phyloP scores from a whole-genome alignment of 2,888 invertebrate genomes.

The Chloroclystis v-ata region DNA sequence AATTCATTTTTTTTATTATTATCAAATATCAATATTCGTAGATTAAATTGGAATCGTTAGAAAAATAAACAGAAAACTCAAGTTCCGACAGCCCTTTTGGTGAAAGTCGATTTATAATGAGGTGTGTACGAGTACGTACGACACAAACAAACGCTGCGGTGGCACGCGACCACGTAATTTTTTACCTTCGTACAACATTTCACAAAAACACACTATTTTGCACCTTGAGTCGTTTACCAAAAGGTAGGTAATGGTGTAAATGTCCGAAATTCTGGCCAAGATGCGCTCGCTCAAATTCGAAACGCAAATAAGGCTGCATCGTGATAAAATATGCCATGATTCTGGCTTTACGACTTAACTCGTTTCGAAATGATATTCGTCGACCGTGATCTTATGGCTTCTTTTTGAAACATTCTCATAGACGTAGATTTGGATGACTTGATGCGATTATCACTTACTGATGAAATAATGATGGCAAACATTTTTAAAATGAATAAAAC shows the following conservation, averaged over 20 bases:
- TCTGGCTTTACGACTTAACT: slow-evolving; percentile 28
- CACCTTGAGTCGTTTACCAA: slow-evolving; percentile 33
- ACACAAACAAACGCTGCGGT: slow-evolving; percentile 48
- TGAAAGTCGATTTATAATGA: slow-evolving; percentile 67
- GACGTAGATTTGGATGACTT: background rate
- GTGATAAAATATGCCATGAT: slow-evolving; percentile 45
- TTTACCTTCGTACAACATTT: slow-evolving; percentile 34
- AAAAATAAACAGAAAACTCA: slow-evolving; percentile 23
- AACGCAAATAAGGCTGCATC: slow-evolving; percentile 45
- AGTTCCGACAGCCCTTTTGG: slow-evolving; percentile 57
- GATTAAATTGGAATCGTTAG: slow-evolving; percentile 18
- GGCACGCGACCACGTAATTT: slow-evolving; percentile 51
- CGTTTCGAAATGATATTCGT: slow-evolving; percentile 20
- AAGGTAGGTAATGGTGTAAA: slow-evolving; percentile 38
- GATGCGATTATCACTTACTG: background rate
- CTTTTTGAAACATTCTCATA: slow-evolving; percentile 1
- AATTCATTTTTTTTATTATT: too few species aligned
- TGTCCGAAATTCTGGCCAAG: slow-evolving; percentile 30
- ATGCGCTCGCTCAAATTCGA: slow-evolving; percentile 46
- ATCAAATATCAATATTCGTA: too few species aligned
- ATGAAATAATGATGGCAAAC: too few species aligned
- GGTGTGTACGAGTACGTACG: slow-evolving; percentile 51
- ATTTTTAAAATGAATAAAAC: too few species aligned
- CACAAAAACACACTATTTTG: slow-evolving; percentile 29
- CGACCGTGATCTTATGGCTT: slow-evolving; percentile 22